These are phyloP conservation scores for Nothocercus julius DNA, from an alignment of 2,113 vertebrate species.

Conservation along the genomic window DNA sequence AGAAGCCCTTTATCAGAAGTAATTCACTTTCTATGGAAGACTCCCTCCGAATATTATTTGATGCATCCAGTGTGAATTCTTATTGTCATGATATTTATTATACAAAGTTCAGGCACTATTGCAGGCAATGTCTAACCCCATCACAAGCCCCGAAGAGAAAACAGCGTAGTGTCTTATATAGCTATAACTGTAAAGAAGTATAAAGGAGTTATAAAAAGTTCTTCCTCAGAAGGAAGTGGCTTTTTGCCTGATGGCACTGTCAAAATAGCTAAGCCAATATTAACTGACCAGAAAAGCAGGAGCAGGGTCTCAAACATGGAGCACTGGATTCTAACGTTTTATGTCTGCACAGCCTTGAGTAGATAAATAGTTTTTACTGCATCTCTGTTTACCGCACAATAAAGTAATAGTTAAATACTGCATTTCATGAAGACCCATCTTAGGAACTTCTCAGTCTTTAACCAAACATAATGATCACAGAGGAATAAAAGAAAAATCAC, in stretches of 20 bases:
- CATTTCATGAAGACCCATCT: neutral
- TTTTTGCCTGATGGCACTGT: neutral
- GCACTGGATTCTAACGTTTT: neutral
- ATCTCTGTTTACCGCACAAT: neutral
- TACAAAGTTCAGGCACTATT: neutral
- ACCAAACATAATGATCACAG: neutral
- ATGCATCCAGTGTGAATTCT: neutral
- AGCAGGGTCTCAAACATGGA: neutral
- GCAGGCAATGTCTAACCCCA: neutral
- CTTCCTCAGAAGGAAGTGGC: neutral
- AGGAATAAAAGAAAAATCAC: neutral
- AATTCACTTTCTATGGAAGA: neutral
- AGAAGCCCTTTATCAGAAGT: neutral
- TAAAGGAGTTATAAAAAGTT: neutral
- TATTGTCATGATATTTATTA: neutral
- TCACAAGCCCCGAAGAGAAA: neutral
- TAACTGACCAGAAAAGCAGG: neutral
- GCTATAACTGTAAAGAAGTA: neutral
- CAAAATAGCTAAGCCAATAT: neutral
- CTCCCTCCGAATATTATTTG: neutral
- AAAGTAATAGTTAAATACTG: neutral
- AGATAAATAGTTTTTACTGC: neutral
- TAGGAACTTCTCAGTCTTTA: neutral
- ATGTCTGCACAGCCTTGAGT: neutral
- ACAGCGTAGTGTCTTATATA: neutral